Conservation (phyloP, 2,888 invertebrate genomes). For the Pseudococcus jackbeardsleyi region DNA sequence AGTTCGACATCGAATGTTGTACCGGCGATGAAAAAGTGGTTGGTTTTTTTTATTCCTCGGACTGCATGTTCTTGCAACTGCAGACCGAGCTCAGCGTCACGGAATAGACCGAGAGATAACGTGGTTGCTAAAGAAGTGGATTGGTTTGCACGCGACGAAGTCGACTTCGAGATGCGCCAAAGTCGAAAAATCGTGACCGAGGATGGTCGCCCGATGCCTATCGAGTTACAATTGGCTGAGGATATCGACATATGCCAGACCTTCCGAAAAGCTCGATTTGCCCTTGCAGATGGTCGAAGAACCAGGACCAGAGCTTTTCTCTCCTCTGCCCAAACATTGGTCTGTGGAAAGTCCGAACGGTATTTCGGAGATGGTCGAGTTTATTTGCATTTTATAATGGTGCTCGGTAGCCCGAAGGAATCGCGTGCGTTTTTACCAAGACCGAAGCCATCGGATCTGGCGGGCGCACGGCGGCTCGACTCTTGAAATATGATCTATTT, state of each 20-base stretch:
- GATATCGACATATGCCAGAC: constrained; percentile 1
- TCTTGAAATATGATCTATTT: constrained; percentile 54
- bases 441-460: neutral
- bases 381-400: constrained; percentile 47
- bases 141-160: constrained; percentile 42
- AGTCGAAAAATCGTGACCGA: constrained; percentile 19
- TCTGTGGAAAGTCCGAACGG: neutral
- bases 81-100: neutral
- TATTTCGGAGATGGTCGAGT: neutral
- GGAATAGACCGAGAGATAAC: constrained; percentile 2
- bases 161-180: neutral
- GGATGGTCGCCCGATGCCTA: neutral
- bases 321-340: neutral
- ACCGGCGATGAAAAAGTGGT: neutral
- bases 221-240: neutral
- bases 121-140: constrained; percentile 34
- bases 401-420: neutral
- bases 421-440: neutral
- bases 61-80: constrained; percentile 9
- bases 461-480: neutral
- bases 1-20: neutral
- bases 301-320: neutral
- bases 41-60: neutral
- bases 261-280: neutral
- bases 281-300: neutral